Evolutionary conservation across 1,140 invertebrate genomes (phyloP), one percentile per base, ranked within the genome.

Genomic region (Chionoecetes opilio): DNA sequence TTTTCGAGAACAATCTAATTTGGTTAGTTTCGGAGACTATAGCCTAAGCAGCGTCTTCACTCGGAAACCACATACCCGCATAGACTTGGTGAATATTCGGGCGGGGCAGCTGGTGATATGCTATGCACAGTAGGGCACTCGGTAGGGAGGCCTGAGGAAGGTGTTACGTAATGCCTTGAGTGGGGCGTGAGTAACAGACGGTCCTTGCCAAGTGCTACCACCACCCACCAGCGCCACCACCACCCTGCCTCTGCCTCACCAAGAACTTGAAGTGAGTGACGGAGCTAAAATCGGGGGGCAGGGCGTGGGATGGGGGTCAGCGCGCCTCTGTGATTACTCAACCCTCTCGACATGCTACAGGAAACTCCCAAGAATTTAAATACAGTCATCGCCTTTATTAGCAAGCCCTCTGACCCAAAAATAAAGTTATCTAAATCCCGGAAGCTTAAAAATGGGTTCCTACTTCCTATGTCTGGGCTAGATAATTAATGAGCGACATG

Each of bases 141-240:
- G n/a, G n/a, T n/a, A n/a, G 63, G 11, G 63, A 75, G 63, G 21
- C 63, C n/a, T n/a, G n/a, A 21, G 63, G 21, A 75, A 75, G 63
- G 63, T 75, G 63, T 75, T 75, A 75, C 63, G 63, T 75, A 75
- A 75, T 75, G 26, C 63, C 63, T 75, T 26, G 63, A 75, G 63
- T 75, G 63, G 63, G 63, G 63, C 63, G 21, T 75, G 63, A 75
- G 63, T 75, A 75, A 75, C 21, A 21, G 63, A 75, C 21, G 63
- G 63, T 26, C 63, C 63, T 75, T 75, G 63, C 63, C 63, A 75
- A 75, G 63, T 2, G 21, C 63, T 26, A 21, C 63, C 63, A 75
- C 63, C 63, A n/a, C 63, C 41, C 41, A 14, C 41, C 41, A 14
- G 5, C 41, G 14, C 41, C 41, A 46, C 41, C 41, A 46, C 41